phyloP scores from a whole-genome alignment of 2,797 vertebrate genomes.

The Myioborus melanocephalus region DNA sequence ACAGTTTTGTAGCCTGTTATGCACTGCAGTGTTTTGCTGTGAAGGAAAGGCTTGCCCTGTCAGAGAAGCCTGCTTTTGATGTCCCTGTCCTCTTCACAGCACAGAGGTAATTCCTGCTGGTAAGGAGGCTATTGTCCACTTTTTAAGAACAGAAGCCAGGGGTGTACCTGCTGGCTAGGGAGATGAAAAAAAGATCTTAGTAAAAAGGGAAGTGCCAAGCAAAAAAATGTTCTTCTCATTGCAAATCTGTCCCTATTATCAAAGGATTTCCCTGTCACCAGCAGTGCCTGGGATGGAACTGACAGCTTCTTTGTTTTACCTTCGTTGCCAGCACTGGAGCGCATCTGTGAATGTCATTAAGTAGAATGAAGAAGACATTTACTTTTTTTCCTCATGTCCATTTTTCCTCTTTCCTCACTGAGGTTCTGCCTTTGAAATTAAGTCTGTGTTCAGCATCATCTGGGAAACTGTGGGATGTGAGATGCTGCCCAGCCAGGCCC shows the following conservation, averaged over 20 bases:
- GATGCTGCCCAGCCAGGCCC: background rate
- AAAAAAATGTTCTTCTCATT: background rate
- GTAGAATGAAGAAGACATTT: background rate
- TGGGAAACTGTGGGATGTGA: background rate
- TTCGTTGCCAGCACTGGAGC: background rate
- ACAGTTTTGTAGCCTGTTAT: conserved; percentile 14
- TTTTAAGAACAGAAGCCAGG: background rate
- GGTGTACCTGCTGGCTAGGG: background rate
- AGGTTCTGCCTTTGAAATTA: background rate
- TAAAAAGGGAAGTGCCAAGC: background rate
- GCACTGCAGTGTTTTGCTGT: background rate
- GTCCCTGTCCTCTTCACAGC: background rate
- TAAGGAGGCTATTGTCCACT: background rate
- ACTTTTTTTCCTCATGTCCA: background rate
- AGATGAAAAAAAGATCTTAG: background rate
- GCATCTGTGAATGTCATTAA: background rate
- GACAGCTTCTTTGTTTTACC: background rate
- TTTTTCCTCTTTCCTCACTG: background rate
- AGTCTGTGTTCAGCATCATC: background rate
- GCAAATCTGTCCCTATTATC: background rate
- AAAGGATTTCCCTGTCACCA: background rate
- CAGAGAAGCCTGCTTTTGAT: conserved; percentile 10
- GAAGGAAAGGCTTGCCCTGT: background rate
- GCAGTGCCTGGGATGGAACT: background rate
- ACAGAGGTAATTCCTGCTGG: background rate